These are phyloP conservation scores for Pseudomyrmex dendroicus DNA, from an alignment of 1,140 invertebrate species.

Conservation along the genomic window DNA sequence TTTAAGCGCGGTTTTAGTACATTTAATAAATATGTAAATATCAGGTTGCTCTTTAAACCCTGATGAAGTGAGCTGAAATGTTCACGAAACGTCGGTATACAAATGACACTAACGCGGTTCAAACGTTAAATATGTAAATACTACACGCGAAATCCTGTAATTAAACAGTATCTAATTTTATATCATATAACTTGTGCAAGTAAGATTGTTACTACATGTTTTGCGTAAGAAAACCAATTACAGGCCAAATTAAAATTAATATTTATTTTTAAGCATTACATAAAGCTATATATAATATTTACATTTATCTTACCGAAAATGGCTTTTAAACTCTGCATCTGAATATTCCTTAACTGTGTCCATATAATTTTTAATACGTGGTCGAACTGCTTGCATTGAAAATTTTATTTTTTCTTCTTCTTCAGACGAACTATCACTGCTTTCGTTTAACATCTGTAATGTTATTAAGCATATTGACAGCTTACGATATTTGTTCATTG, in stretches of 20 bases:
- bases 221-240: neutral
- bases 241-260: neutral
- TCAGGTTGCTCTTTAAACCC: no score
- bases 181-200: neutral
- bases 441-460: neutral
- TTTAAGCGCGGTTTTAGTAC: neutral
- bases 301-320: neutral
- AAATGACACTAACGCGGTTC: no score
- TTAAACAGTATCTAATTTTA: neutral
- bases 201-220: neutral
- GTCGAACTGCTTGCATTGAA: neutral
- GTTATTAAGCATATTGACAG: neutral
- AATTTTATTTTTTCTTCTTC: neutral
- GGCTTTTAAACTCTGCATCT: neutral
- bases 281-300: neutral
- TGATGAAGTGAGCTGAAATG: no score
- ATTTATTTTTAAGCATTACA: neutral
- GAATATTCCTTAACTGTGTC: neutral
- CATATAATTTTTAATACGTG: neutral
- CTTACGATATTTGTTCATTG: neutral
- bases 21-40: slow-evolving; percentile 20
- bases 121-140: no score
- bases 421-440: neutral
- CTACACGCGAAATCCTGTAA: slow-evolving; percentile 2
- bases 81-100: no score